These are phyloP conservation scores for Dendroctonus valens DNA, from an alignment of 1,140 invertebrate genomes.

Conservation along the genomic window DNA sequence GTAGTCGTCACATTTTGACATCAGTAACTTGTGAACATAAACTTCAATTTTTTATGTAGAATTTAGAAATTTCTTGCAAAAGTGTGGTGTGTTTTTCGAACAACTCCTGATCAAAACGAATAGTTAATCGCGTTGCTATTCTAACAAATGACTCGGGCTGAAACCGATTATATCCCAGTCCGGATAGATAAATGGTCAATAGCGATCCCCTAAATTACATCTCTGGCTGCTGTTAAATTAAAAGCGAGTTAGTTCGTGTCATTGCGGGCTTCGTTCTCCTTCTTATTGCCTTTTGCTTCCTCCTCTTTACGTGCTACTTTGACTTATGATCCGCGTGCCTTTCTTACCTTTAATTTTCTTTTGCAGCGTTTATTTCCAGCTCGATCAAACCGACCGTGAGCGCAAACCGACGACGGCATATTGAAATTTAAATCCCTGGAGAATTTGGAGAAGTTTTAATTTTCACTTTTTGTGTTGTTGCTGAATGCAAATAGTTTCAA, in stretches of 20 bases:
- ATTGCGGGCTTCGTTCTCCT: conserved; percentile 14
- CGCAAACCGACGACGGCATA: not conserved
- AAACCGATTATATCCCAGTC: not conserved
- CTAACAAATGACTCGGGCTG: too few relatives aligned
- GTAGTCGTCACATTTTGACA: too few relatives aligned
- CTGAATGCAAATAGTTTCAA: not conserved
- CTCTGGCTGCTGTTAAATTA: conserved; percentile 24
- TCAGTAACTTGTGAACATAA: too few relatives aligned
- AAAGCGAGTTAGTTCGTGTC: conserved; percentile 27
- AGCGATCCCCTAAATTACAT: conserved; percentile 26
- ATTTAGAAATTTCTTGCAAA: too few relatives aligned
- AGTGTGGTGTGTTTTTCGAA: too few relatives aligned
- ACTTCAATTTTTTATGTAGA: too few relatives aligned
- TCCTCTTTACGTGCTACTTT: conserved; percentile 22
- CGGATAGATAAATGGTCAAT: conserved; percentile 29
- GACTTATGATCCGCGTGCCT: conserved; percentile 19
- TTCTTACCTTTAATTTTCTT: conserved; percentile 27
- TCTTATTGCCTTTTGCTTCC: conserved; percentile 26
- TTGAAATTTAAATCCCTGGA: conserved; percentile 10
- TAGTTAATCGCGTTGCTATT: too few relatives aligned
- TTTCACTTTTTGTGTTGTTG: not conserved
- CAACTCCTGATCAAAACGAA: too few relatives aligned
- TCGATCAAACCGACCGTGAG: conserved; percentile 2
- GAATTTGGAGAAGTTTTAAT: conserved; percentile 5
- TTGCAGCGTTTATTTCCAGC: conserved; percentile 14